A percentile compares a stretch with the other conserved stretches of the same genome.
These are phyloP conservation scores for Dendrolimus houi DNA, from an alignment of 2,888 invertebrate genomes.

Conservation along the genomic window DNA sequence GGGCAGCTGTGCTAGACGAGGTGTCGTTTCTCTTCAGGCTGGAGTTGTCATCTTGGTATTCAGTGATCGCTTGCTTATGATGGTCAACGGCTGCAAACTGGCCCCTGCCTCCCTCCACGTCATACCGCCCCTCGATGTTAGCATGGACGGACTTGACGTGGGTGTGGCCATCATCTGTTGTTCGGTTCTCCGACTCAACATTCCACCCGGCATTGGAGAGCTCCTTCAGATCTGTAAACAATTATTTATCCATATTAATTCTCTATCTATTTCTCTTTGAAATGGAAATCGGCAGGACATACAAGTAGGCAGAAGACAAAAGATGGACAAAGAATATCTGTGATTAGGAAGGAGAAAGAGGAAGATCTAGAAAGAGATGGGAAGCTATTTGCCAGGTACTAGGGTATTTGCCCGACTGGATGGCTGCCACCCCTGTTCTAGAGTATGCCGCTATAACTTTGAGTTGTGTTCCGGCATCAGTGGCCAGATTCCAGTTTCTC, in stretches of 20 bases:
- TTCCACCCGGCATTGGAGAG: constrained; percentile 80
- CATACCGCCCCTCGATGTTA: constrained; percentile 79
- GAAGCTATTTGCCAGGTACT: no score
- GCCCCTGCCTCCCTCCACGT: constrained; percentile 79
- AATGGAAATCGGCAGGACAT: no score
- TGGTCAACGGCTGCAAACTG: constrained; percentile 80
- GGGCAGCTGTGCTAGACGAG: constrained; percentile 47
- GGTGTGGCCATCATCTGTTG: constrained; percentile 79
- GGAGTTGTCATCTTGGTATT: constrained; percentile 57
- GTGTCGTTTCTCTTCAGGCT: constrained; percentile 57
- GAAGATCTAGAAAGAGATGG: no score
- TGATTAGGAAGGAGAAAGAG: no score
- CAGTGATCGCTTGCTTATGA: constrained; percentile 71
- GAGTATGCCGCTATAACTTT: no score
- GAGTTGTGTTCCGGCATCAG: no score
- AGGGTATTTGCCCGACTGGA: no score
- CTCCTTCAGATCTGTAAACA: constrained; percentile 61
- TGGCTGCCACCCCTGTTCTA: no score
- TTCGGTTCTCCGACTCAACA: constrained; percentile 78
- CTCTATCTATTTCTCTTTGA: no score
- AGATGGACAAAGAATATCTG: no score
- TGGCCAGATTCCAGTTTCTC: no score
- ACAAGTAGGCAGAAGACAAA: no score
- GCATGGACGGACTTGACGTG: constrained; percentile 77
- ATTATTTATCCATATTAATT: constrained; percentile 3